These are phyloP conservation scores for Hephaestus fuliginosus DNA, from an alignment of 2,797 vertebrate genomes.

Conservation along the genomic window DNA sequence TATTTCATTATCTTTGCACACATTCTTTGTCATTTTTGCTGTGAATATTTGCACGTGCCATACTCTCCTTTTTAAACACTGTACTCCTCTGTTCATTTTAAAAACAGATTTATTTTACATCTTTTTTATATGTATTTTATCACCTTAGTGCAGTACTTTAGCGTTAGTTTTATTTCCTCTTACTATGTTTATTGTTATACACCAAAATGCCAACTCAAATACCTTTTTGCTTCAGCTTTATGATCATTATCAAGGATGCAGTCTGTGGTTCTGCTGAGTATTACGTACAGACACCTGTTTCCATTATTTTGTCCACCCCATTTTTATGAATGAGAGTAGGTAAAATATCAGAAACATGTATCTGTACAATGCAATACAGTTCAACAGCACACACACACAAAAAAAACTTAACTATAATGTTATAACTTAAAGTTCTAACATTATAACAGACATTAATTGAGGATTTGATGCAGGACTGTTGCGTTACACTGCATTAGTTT, in stretches of 20 bases:
- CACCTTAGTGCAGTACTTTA: too few species aligned
- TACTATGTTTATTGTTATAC: not conserved
- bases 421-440: too few species aligned
- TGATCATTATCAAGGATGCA: not conserved
- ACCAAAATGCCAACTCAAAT: not conserved
- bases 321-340: not conserved
- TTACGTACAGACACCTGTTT: not conserved
- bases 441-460: not conserved
- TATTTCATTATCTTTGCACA: not conserved
- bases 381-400: not conserved
- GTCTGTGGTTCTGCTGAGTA: not conserved
- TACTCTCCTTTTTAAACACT: not conserved
- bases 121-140: not conserved
- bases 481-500: not conserved
- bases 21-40: not conserved
- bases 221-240: not conserved
- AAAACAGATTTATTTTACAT: not conserved
- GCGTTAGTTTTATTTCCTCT: not conserved
- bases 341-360: not conserved
- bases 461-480: not conserved
- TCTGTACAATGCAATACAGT: too few species aligned
- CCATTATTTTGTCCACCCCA: constrained; percentile 7
- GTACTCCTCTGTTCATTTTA: not conserved
- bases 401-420: too few species aligned
- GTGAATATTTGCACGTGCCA: not conserved